Conservation (phyloP, 2,888 invertebrate species). For the Hirtodrosophila histrioides region DNA sequence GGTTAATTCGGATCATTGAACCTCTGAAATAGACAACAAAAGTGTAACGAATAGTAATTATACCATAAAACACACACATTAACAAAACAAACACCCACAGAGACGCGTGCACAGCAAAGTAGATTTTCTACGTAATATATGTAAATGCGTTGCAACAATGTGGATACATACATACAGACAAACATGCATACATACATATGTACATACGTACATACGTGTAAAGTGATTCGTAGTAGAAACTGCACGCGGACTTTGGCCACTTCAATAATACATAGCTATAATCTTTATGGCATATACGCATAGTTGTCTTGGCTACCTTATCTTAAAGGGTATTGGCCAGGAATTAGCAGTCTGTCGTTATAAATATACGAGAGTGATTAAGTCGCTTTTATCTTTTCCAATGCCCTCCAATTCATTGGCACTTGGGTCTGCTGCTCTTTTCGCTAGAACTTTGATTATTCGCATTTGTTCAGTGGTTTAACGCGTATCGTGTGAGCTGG, state of each 20-base stretch:
- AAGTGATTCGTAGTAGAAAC: conserved; percentile 18
- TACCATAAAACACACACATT: conserved; percentile 20
- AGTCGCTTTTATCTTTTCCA: conserved; percentile 2
- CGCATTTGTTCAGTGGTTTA: conserved; percentile 15
- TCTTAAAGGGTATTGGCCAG: background rate
- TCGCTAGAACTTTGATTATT: conserved; percentile 17
- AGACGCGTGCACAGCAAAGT: conserved; percentile 26
- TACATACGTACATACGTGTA: conserved; percentile 4
- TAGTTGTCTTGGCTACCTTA: conserved; percentile 22
- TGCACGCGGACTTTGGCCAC: conserved; percentile 50
- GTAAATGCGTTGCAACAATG: conserved; percentile 28
- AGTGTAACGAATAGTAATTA: conserved; percentile 32
- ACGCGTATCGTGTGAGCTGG: conserved; percentile 13
- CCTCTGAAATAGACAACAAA: conserved; percentile 15
- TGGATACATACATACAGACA: background rate
- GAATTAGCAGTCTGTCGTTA: too few species aligned
- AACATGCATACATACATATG: conserved; percentile 4
- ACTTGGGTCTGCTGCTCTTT: too few species aligned
- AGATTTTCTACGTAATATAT: conserved; percentile 43
- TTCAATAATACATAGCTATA: conserved; percentile 23
- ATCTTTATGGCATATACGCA: conserved; percentile 30
- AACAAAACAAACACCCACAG: conserved; percentile 27
- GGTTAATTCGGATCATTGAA: conserved; percentile 39
- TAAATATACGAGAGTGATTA: conserved; percentile 2
- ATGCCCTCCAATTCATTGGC: too few species aligned